These are phyloP conservation scores for Coelinius sp. DNA, from an alignment of 2,888 invertebrate species.

Conservation along the genomic window DNA sequence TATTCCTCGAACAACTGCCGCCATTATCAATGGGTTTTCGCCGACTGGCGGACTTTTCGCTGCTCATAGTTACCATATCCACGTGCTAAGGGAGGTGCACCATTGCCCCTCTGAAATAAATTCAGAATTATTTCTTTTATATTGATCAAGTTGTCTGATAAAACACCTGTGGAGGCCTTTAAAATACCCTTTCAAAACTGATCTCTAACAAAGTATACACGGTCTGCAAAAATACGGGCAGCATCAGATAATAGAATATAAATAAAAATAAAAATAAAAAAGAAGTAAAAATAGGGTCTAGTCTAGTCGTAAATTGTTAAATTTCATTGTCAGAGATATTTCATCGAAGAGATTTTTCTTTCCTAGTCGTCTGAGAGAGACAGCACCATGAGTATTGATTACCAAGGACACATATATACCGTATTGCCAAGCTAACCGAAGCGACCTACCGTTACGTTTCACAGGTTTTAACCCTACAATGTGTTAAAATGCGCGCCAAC, in stretches of 20 bases:
- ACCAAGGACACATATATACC: slow-evolving; percentile 41
- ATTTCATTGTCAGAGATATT: slow-evolving; percentile 14
- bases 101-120: slow-evolving; percentile 71
- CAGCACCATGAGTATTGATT: slow-evolving; percentile 61
- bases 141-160: too few relatives aligned
- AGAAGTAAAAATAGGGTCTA: not conserved
- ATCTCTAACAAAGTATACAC: not conserved
- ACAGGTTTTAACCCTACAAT: slow-evolving; percentile 8
- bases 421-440: slow-evolving; percentile 9
- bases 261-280: not conserved
- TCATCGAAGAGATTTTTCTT: slow-evolving; percentile 13
- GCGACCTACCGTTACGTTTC: slow-evolving; percentile 10
- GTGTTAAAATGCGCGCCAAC: slow-evolving; percentile 11
- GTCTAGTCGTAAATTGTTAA: slow-evolving; percentile 3
- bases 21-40: slow-evolving; percentile 73
- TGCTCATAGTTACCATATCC: slow-evolving; percentile 80
- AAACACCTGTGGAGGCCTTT: too few relatives aligned
- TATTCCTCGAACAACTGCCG: slow-evolving; percentile 59
- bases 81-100: slow-evolving; percentile 74
- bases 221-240: not conserved
- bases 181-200: not conserved
- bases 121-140: not conserved
- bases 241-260: not conserved
- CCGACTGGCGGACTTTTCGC: slow-evolving; percentile 76
- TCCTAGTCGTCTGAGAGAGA: slow-evolving; percentile 44